Conservation (phyloP, 2,888 invertebrate species). For the Hypercompe scribonia region DNA sequence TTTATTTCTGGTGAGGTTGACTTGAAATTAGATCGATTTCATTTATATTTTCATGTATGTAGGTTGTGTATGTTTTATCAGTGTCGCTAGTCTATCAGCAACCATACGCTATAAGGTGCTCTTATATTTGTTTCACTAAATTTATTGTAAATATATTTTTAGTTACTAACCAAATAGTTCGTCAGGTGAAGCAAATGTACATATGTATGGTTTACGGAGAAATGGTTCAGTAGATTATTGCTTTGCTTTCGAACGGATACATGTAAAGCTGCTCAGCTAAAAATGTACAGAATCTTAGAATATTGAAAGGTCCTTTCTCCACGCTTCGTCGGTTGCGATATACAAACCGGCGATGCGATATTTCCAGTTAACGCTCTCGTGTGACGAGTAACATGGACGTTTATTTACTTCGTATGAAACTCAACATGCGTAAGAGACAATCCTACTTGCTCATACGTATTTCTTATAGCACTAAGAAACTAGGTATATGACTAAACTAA, state of each 20-base stretch:
- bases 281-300: conserved; percentile 5
- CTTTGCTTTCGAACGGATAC: conserved; percentile 58
- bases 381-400: conserved; percentile 63
- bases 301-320: conserved; percentile 71
- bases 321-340: conserved; percentile 69
- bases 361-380: conserved; percentile 62
- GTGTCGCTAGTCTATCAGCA: neutral
- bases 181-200: neutral
- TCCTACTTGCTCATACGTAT: neutral
- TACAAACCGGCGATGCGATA: conserved; percentile 72
- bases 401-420: conserved; percentile 66
- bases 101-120: neutral
- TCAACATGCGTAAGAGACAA: conserved; percentile 11
- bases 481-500: neutral
- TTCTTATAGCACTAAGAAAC: neutral
- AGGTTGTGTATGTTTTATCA: neutral
- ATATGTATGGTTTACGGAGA: neutral
- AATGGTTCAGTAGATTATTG: neutral
- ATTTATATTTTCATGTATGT: no score
- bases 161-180: neutral
- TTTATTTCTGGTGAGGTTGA: no score
- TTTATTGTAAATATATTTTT: neutral
- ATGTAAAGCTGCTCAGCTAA: conserved; percentile 56
- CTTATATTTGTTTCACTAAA: neutral
- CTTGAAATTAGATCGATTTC: no score